Conservation (phyloP, 2,888 invertebrate genomes). For the Stenchaetothrips biformis region DNA sequence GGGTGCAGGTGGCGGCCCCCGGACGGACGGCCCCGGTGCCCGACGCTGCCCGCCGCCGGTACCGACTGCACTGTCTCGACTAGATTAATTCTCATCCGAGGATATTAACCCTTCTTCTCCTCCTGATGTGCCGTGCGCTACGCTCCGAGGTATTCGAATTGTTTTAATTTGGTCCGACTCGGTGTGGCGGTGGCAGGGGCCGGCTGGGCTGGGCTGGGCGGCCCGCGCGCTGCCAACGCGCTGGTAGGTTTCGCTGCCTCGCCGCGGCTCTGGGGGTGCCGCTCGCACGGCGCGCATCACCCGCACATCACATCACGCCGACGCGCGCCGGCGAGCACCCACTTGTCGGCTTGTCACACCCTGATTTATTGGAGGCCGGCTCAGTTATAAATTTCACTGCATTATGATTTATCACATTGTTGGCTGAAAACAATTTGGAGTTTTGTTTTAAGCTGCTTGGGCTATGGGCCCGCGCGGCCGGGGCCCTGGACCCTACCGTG, state of each 20-base stretch:
- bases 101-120: background rate
- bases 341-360: conserved; percentile 17
- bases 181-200: background rate
- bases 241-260: too few relatives aligned
- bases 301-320: background rate
- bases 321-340: background rate
- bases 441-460: conserved; percentile 14
- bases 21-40: too few relatives aligned
- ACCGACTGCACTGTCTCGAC: background rate
- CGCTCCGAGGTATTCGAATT: too few relatives aligned
- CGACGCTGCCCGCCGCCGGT: too few relatives aligned
- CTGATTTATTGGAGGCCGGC: conserved; percentile 20
- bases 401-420: conserved; percentile 25
- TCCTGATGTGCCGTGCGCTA: too few relatives aligned
- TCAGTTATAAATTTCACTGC: conserved; percentile 25
- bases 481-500: background rate
- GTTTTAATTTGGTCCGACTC: too few relatives aligned
- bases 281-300: background rate
- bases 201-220: background rate
- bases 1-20: background rate
- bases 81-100: conserved; percentile 21
- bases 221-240: background rate
- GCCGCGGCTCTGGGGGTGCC: background rate
- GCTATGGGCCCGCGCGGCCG: background rate
- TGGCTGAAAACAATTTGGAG: conserved; percentile 24